Evolutionary conservation across 2,797 vertebrate genomes (phyloP).

Genomic region (Chaetodon trifasciatus): DNA sequence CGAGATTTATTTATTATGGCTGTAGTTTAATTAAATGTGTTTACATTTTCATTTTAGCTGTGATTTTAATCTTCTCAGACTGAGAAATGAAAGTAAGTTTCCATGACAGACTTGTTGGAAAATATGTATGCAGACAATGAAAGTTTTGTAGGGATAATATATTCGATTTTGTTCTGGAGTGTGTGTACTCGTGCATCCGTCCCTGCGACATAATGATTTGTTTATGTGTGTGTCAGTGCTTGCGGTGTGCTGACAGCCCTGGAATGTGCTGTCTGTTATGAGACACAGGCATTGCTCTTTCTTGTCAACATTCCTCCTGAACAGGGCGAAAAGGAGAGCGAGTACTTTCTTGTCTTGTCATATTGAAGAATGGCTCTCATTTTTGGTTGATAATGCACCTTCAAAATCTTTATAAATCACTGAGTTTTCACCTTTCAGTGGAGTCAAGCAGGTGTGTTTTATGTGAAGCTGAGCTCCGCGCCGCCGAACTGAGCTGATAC

Average conservation of each 20-base stretch:
- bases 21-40: conserved; percentile 59
- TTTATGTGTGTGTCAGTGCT: conserved; percentile 47
- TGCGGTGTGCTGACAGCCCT: conserved; percentile 42
- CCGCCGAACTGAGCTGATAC: conserved; percentile 25
- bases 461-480: conserved; percentile 29
- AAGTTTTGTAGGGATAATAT: conserved; percentile 36
- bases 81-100: conserved; percentile 31
- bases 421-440: conserved; percentile 34
- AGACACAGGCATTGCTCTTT: conserved; percentile 56
- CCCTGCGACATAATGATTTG: conserved; percentile 53
- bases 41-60: conserved; percentile 53
- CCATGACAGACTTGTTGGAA: conserved; percentile 37
- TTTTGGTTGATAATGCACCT: conserved; percentile 62
- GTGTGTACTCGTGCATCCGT: conserved; percentile 36
- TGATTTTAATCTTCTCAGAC: conserved; percentile 35
- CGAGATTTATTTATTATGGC: conserved; percentile 36
- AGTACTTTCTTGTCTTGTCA: conserved; percentile 67
- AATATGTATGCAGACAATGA: conserved; percentile 37
- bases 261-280: conserved; percentile 59
- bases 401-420: conserved; percentile 65
- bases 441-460: conserved; percentile 34
- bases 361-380: conserved; percentile 69
- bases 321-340: conserved; percentile 22
- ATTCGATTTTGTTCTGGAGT: conserved; percentile 21
- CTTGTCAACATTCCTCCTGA: conserved; percentile 59